Conservation (phyloP, 92 coral and sea anemone genomes). For the Actinostola sp. region DNA sequence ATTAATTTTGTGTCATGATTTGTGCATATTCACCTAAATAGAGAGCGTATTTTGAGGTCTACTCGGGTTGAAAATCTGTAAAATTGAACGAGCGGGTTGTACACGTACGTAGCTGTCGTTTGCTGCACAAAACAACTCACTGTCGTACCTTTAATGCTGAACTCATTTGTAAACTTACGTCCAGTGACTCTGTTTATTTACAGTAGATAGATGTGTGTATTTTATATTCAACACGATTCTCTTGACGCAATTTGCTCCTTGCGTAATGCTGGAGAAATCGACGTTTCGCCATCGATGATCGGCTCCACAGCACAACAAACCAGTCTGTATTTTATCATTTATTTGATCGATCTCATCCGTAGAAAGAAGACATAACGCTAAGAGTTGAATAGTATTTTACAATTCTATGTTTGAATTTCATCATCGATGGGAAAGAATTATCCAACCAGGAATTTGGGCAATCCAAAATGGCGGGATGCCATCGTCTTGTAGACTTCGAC, state of each 20-base stretch:
- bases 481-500: conserved; percentile 13
- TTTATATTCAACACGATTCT: too few species aligned
- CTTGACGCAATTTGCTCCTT: too few species aligned
- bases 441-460: conserved; percentile 20
- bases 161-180: too few species aligned
- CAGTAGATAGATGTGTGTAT: too few species aligned
- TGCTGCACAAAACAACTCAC: neutral
- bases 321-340: neutral
- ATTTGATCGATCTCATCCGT: neutral
- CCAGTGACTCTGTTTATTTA: too few species aligned
- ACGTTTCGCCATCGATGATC: too few species aligned
- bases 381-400: neutral
- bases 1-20: neutral
- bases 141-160: neutral
- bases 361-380: neutral
- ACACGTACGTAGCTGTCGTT: neutral
- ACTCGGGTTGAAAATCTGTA: too few species aligned
- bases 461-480: conserved; percentile 55
- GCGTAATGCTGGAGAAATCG: too few species aligned
- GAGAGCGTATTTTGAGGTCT: neutral
- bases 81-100: too few species aligned
- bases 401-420: conserved; percentile 5
- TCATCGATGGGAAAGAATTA: conserved; percentile 11
- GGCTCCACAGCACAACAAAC: too few species aligned
- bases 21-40: too few species aligned